Evolutionary conservation across 2,797 vertebrate species (phyloP).

Genomic region (Trachurus trachurus): DNA sequence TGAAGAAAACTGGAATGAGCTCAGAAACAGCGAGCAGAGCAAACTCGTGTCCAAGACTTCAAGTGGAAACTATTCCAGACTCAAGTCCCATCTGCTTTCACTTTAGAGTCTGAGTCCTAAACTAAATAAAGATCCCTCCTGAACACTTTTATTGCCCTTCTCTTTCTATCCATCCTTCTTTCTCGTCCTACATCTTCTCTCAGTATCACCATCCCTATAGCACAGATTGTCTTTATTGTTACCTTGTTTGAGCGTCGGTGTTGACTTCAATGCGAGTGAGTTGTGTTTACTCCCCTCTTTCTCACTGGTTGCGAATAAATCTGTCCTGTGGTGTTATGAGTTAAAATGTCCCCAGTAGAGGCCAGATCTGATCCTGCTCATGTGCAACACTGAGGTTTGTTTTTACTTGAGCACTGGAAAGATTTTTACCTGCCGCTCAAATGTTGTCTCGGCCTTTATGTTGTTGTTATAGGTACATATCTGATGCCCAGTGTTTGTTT

Average conservation of each 20-base stretch:
- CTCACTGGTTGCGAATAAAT: constrained; percentile 68
- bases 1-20: constrained; percentile 72
- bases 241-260: constrained; percentile 58
- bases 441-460: constrained; percentile 3
- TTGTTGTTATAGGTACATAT: constrained; percentile 2
- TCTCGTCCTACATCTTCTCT: constrained; percentile 39
- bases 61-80: constrained; percentile 88
- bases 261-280: constrained; percentile 48
- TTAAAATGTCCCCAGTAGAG: constrained; percentile 54
- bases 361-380: constrained; percentile 47
- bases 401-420: constrained; percentile 31
- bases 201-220: constrained; percentile 33
- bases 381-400: constrained; percentile 59
- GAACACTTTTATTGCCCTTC: constrained; percentile 79
- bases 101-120: constrained; percentile 85
- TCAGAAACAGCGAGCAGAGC: constrained; percentile 74
- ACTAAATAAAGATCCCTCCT: constrained; percentile 88
- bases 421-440: neutral
- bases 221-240: constrained; percentile 59
- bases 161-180: constrained; percentile 69
- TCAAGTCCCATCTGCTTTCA: constrained; percentile 87
- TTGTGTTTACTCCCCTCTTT: constrained; percentile 37
- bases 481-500: neutral
- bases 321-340: constrained; percentile 48
- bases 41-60: constrained; percentile 82